phyloP scores from a whole-genome alignment of 2,113 vertebrate genomes.

The Stictonetta naevosa region DNA sequence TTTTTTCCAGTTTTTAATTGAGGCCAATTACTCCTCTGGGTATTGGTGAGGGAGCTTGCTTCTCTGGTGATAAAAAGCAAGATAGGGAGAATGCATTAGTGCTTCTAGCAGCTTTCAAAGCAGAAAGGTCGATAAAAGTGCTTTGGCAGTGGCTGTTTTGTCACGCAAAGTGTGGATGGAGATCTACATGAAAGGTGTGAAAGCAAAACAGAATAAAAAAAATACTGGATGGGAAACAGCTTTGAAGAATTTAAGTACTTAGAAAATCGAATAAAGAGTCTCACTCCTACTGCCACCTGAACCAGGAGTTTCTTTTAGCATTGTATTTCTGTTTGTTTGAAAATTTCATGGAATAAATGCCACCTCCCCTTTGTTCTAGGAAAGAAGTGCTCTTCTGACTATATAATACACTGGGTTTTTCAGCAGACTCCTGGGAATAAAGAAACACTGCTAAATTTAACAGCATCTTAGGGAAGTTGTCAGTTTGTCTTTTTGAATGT shows the following conservation, averaged over 20 bases:
- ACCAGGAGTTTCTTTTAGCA: neutral
- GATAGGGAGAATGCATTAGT: neutral
- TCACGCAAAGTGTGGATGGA: neutral
- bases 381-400: neutral
- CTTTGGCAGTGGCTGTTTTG: neutral
- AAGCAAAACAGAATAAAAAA: neutral
- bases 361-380: neutral
- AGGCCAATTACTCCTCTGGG: neutral
- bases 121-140: neutral
- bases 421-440: neutral
- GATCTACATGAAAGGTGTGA: neutral
- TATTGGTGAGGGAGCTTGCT: neutral
- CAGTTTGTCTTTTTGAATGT: neutral
- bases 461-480: neutral
- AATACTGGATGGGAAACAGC: neutral
- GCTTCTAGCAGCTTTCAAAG: slow-evolving; percentile 38
- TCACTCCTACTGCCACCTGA: neutral
- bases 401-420: neutral
- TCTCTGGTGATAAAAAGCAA: neutral
- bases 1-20: slow-evolving; percentile 6
- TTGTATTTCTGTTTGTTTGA: neutral
- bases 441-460: neutral
- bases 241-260: neutral
- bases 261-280: neutral
- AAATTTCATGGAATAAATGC: neutral